Conservation (phyloP, 37 sponge, comb jelly and placozoan genomes). For the Beroe ovata region DNA sequence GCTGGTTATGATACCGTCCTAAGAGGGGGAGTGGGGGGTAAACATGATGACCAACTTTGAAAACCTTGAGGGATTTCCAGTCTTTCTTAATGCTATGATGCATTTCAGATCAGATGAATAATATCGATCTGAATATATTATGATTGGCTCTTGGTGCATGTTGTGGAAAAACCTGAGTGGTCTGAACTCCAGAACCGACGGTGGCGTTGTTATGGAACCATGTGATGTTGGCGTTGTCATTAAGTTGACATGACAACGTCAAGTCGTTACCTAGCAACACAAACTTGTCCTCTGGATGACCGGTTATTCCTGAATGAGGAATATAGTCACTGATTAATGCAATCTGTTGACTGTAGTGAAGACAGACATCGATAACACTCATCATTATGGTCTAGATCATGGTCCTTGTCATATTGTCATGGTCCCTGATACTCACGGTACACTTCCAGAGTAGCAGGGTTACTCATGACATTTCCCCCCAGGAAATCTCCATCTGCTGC, state of each 20-base stretch:
- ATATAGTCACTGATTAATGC: too few relatives aligned
- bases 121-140: too few relatives aligned
- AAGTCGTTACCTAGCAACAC: slow-evolving; percentile 24
- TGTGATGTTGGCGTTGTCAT: slow-evolving; percentile 18
- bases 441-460: slow-evolving; percentile 54
- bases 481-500: neutral
- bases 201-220: slow-evolving; percentile 18
- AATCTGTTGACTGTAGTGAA: too few relatives aligned
- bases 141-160: too few relatives aligned
- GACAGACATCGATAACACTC: too few relatives aligned
- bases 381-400: too few relatives aligned
- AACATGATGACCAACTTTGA: too few relatives aligned
- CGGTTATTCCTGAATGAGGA: slow-evolving; percentile 20
- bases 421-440: slow-evolving; percentile 60
- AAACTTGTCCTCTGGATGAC: slow-evolving; percentile 58
- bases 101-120: too few relatives aligned
- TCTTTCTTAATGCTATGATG: too few relatives aligned
- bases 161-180: slow-evolving; percentile 40
- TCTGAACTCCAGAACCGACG: neutral
- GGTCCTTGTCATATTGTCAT: too few relatives aligned
- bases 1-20: slow-evolving; percentile 6
- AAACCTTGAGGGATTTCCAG: too few relatives aligned
- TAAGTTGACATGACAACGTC: slow-evolving; percentile 45
- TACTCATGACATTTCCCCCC: slow-evolving; percentile 36
- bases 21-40: too few relatives aligned